Evolutionary conservation across 2,797 vertebrate species (phyloP).

Genomic region (Rallus crepitans): DNA sequence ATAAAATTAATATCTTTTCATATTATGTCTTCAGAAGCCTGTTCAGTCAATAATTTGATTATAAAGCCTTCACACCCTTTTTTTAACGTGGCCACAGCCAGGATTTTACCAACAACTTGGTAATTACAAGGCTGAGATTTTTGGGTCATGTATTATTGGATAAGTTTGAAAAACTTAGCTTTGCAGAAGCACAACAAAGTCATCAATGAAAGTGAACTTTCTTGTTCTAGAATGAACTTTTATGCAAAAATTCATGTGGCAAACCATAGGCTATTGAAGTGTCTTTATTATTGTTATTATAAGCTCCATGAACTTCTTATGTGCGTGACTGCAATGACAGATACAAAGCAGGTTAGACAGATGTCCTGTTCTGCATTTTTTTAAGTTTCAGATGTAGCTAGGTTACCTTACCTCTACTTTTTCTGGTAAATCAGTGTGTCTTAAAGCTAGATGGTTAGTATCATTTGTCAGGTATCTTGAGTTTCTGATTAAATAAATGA

Average conservation of each 20-base stretch:
- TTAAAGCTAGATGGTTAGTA: background rate
- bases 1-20: background rate
- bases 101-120: background rate
- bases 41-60: background rate
- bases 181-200: background rate
- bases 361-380: background rate
- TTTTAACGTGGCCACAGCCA: background rate
- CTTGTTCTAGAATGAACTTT: background rate
- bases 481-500: background rate
- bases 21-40: background rate
- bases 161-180: background rate
- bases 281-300: background rate
- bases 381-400: background rate
- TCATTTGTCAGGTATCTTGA: background rate
- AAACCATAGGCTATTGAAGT: background rate
- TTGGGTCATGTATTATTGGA: background rate
- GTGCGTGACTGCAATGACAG: background rate
- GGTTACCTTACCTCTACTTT: background rate
- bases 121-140: background rate
- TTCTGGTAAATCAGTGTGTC: background rate
- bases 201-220: background rate
- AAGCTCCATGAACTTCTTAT: background rate
- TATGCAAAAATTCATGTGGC: background rate
- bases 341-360: background rate
- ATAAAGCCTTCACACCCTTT: background rate